Conservation (phyloP, 2,797 vertebrate species). For the Muscicapa comitata region DNA sequence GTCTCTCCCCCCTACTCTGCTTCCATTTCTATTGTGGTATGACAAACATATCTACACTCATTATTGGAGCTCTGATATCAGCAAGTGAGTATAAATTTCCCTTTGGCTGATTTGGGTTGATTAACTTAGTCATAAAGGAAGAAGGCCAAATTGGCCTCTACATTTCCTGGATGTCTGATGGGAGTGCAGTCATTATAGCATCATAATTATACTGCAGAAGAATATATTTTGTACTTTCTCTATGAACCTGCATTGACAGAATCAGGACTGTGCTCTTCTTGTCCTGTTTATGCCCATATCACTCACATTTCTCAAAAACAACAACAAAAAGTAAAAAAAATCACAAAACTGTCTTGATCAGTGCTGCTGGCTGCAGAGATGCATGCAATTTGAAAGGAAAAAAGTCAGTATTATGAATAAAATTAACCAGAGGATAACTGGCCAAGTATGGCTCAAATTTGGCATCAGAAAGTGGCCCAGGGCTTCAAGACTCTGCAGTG, state of each 20-base stretch:
- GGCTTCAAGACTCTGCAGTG: neutral
- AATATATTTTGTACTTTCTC: neutral
- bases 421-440: neutral
- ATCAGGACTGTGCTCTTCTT: neutral
- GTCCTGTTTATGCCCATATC: neutral
- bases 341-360: neutral
- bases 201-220: neutral
- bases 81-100: neutral
- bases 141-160: neutral
- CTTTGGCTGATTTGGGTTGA: constrained; percentile 8
- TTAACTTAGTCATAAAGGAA: constrained; percentile 12
- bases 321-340: neutral
- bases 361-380: neutral
- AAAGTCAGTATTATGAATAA: neutral
- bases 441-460: neutral
- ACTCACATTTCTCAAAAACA: neutral
- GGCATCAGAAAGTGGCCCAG: neutral
- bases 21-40: neutral
- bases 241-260: neutral
- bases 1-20: neutral
- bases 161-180: neutral
- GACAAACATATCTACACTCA: neutral
- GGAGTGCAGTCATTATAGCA: neutral
- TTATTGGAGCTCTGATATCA: neutral
- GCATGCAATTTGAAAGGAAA: neutral